Base-by-base conservation (phyloP, 64 coral and sea anemone species). In the Montipora capricornis region DNA sequence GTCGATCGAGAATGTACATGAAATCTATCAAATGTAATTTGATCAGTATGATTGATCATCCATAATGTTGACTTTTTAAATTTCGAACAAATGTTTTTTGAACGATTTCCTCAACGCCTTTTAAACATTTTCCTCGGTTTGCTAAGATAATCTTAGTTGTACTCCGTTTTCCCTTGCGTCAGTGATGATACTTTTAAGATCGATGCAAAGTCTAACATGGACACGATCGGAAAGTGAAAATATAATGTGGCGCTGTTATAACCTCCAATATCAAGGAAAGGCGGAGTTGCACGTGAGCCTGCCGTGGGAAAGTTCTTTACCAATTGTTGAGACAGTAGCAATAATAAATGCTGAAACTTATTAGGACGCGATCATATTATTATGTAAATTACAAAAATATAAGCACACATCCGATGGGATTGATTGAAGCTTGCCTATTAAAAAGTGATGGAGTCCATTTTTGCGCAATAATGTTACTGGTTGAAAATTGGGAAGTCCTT, bases 21-120 rank as follows among this genome's bases (percentile, higher is more conserved):
- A 37, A 37, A 37, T 37, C 37, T 37, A 37, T 58, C 52, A 10
- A 68, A 84, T 86, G 82, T 86, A 86, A 86, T 86, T 86, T 64
- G 82, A 86, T 86, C 82, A 9, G 67, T 12, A 86, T 50, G 44
- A 14, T 6, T 49, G 82, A 58, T 68, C 49, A 86, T 44, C 62
- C 45, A 5, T 19, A 16, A 70, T 86, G 62, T 86, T 86, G 82
- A 71, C 46, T 71, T 20, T 12, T 46, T 17, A 64, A 71, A 86
- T 73, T 22, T 44, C 45, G 3, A 4, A 24, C 9, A 71, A 68
- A 86, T 86, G 82, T 86, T 73, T 73, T 44, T 11, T 1, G 20
- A 71, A 71, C 45, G 1, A 68, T 8, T 24, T 12, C 16, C 66
- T 71, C 50, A 24, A 17, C 71, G 45, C 46, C 6, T 50, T 49